These are phyloP conservation scores for Coptodon rendalli DNA, from an alignment of 2,113 vertebrate genomes.

Conservation along the genomic window DNA sequence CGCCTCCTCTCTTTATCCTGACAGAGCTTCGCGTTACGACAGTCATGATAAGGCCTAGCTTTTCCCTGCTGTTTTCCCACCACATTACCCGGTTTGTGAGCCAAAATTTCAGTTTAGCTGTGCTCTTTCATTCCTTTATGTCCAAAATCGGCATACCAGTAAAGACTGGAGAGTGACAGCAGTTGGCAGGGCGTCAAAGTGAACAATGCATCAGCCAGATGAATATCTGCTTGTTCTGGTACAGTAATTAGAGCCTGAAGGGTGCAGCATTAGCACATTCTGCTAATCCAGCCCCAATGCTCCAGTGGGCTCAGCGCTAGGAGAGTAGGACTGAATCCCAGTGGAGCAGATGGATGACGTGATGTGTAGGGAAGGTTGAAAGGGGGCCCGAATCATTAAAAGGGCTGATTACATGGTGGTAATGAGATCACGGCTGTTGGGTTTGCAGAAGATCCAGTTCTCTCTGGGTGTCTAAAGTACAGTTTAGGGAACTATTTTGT, in stretches of 20 bases:
- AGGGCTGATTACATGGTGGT: slow-evolving; percentile 56
- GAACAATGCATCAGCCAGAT: slow-evolving; percentile 6
- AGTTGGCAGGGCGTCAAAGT: not conserved
- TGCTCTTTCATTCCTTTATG: not conserved
- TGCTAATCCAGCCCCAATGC: slow-evolving; percentile 42
- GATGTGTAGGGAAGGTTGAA: slow-evolving; percentile 26
- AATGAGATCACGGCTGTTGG: slow-evolving; percentile 60
- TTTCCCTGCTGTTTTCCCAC: not conserved
- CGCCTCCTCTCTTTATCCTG: not conserved
- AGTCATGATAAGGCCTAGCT: not conserved
- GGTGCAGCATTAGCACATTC: slow-evolving; percentile 38
- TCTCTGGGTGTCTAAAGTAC: not conserved
- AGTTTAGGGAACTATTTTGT: slow-evolving; percentile 19
- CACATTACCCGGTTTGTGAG: not conserved
- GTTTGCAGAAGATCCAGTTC: slow-evolving; percentile 11
- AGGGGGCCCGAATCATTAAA: slow-evolving; percentile 42
- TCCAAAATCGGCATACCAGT: not conserved
- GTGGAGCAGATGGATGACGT: slow-evolving; percentile 55
- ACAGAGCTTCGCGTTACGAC: not conserved
- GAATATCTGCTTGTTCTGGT: slow-evolving; percentile 53
- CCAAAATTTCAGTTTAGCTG: not conserved
- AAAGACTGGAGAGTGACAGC: slow-evolving; percentile 1
- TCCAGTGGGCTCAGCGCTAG: slow-evolving; percentile 33
- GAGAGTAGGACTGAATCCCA: slow-evolving; percentile 45
- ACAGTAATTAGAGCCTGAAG: slow-evolving; percentile 58